Base-by-base conservation (phyloP, 2,797 vertebrate species). In the Fratercula arctica region DNA sequence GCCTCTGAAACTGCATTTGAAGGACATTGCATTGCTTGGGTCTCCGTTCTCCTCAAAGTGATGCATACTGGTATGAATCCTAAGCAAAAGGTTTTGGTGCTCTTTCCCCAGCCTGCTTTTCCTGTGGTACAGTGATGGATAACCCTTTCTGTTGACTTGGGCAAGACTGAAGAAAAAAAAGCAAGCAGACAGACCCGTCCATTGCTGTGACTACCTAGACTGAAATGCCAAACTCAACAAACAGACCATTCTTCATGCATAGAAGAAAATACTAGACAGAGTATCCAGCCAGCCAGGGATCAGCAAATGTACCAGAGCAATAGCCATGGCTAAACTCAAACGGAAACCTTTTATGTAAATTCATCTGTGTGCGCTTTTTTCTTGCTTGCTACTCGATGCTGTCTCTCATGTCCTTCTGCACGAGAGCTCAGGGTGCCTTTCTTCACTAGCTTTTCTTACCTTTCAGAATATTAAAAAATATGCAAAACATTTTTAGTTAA, bases 111-210 rank as follows among this genome's bases (percentile, higher is more conserved):
- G 39, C 28, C 39, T 51, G 5, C 59, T 90, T 89, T 93, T 82
- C 60, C 48, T 68, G n/a, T 56, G 24, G 20, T 50, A 29, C 18
- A 79, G 51, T 76, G 79, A 94, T 72, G 79, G 91, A 84, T 90
- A 93, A 73, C 18, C 39, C 39, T 68, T 77, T 93, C 73, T 93
- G 79, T 73, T 95, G 85, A 91, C 66, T 81, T 94, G 73, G 82
- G 66, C 59, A 94, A 90, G 60, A 93, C 60, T 8, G 33, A 90
- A 79, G 9, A 11, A 63, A 86, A 89, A 56, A 79, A 92, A 74
- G 16, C 68, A 83, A 28, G 31, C 37, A 73, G 50, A 24, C 66
- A 33, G 28, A 86, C 35, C 61, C 93, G 69, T 78, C 66, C 63
- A 53, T 69, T 78, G 25, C 83, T 89, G 74, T 25, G 16, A 63